These are phyloP conservation scores for Pangasius djambal DNA, from an alignment of 2,797 vertebrate species.

Conservation along the genomic window DNA sequence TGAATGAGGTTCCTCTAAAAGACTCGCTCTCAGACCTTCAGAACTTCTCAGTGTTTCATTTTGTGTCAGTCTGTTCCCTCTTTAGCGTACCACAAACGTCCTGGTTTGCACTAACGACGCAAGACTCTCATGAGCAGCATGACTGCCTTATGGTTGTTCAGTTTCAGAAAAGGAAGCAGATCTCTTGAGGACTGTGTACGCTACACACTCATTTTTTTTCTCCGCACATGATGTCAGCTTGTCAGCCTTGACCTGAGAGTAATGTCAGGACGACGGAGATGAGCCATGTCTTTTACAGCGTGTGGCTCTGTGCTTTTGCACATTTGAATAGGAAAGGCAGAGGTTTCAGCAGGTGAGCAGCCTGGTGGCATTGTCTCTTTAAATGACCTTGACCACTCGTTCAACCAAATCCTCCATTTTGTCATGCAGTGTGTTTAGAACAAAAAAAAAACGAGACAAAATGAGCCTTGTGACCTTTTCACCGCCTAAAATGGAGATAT, in stretches of 20 bases:
- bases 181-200: background rate
- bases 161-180: background rate
- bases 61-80: background rate
- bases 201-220: background rate
- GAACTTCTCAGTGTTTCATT: slow-evolving; percentile 24
- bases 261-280: slow-evolving; percentile 19
- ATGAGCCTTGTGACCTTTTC: slow-evolving; percentile 56
- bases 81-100: slow-evolving; percentile 29
- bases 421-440: slow-evolving; percentile 67
- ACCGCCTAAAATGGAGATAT: slow-evolving; percentile 55
- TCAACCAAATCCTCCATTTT: slow-evolving; percentile 71
- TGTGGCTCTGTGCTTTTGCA: slow-evolving; percentile 11
- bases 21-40: slow-evolving; percentile 47
- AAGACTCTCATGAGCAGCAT: background rate
- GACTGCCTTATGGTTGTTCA: background rate
- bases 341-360: slow-evolving; percentile 41
- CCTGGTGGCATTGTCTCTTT: slow-evolving; percentile 63
- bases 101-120: background rate
- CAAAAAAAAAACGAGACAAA: slow-evolving; percentile 68
- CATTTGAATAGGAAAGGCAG: slow-evolving; percentile 33
- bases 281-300: slow-evolving; percentile 27
- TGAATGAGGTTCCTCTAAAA: slow-evolving; percentile 58
- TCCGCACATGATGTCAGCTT: background rate
- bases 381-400: slow-evolving; percentile 78
- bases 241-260: slow-evolving; percentile 29